Evolutionary conservation across 2,888 invertebrate genomes (phyloP), one percentile per base, ranked within the genome.

Genomic region (Scaptomyza polygonia): DNA sequence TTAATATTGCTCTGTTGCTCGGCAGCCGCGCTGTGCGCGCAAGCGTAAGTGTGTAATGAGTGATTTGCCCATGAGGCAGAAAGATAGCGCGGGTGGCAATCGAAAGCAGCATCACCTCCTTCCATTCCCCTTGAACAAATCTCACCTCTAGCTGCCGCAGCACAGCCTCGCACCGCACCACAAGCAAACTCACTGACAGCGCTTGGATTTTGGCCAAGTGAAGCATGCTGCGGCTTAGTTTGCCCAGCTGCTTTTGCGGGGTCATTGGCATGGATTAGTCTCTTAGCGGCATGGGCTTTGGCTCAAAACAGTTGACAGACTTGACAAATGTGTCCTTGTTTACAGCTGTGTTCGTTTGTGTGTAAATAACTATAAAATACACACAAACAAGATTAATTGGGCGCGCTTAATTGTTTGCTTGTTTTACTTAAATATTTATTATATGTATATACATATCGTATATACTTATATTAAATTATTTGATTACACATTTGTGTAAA

Each of bases 211-310:
- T 78, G 85, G 64, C 64, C 59, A 74, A 86, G 87, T 77, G 85
- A 85, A 82, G 85, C 87, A 87, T 81, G 87, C 87, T 84, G 80
- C 67, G 87, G 85, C 81, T 82, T 87, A 81, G 85, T 69, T 39
- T 77, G 82, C 75, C 62, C 85, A 87, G 75, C 62, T 72, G 87
- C 63, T 64, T 57, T 18, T 47, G 75, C 81, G 82, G 81, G 82
- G 82, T 78, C 82, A 72, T 63, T 68, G 75, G 75, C 51, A 62
- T 74, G 64, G 81, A 77, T 72, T 65, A 67, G 79, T 67, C 83
- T 66, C 67, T 39, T 34, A 61, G 45, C 59, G 48, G 71, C 30
- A 11, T 11, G 30, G 30, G 9, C 9, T 11, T 1, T 66, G 72
- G 83, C 83, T 61, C 76, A 79, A 76, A 80, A 84, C 70, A 80